These are phyloP conservation scores for Patella ulyssiponensis DNA, from an alignment of 2,888 invertebrate genomes.

Conservation along the genomic window DNA sequence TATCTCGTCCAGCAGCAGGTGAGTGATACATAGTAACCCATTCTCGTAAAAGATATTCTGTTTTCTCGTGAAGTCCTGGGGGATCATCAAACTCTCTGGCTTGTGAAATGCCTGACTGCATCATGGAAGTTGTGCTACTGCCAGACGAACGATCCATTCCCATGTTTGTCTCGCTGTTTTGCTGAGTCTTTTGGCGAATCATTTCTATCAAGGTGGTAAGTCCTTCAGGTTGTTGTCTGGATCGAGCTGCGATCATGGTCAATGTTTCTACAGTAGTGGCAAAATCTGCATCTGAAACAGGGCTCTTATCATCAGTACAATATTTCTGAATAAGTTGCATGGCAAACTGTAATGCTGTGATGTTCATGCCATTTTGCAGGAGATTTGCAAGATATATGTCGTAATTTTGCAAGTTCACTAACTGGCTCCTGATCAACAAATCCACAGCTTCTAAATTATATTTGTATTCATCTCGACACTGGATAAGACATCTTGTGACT, in stretches of 20 bases:
- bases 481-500: slow-evolving; percentile 85
- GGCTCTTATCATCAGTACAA: slow-evolving; percentile 81
- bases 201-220: slow-evolving; percentile 86
- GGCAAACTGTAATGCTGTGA: slow-evolving; percentile 87
- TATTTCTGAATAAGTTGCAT: slow-evolving; percentile 91
- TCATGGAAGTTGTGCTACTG: slow-evolving; percentile 78
- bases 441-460: slow-evolving; percentile 95
- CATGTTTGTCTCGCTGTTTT: slow-evolving; percentile 81
- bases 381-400: slow-evolving; percentile 64
- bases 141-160: slow-evolving; percentile 82
- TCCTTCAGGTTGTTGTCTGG: slow-evolving; percentile 87
- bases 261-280: slow-evolving; percentile 89
- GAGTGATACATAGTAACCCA: slow-evolving; percentile 92
- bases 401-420: slow-evolving; percentile 83
- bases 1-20: slow-evolving; percentile 75
- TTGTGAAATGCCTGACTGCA: slow-evolving; percentile 91
- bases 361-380: slow-evolving; percentile 88
- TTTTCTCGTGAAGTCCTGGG: slow-evolving; percentile 93
- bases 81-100: slow-evolving; percentile 93
- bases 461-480: slow-evolving; percentile 89
- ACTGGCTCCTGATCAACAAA: slow-evolving; percentile 85
- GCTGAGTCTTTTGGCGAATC: slow-evolving; percentile 77
- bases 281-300: slow-evolving; percentile 79
- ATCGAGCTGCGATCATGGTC: slow-evolving; percentile 81
- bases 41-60: slow-evolving; percentile 92